Conservation (phyloP, 2,888 invertebrate species). For the Hedychridium roseum region DNA sequence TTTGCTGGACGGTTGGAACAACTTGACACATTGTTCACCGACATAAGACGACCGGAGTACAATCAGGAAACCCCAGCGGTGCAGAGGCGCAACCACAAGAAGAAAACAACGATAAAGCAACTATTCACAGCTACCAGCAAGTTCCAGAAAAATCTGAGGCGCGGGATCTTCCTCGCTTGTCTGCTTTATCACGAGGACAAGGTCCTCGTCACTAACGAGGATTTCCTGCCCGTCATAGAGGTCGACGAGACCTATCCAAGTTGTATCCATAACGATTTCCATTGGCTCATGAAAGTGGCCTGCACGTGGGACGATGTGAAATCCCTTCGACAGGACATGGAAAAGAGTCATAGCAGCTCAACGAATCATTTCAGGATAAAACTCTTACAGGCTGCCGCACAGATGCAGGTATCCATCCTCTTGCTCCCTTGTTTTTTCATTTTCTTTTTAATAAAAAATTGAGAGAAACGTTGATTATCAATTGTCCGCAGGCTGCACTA, state of each 20-base stretch:
- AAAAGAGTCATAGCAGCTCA: conserved; percentile 89
- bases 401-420: conserved; percentile 77
- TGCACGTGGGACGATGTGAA: conserved; percentile 98
- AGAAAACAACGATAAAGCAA: conserved; percentile 90
- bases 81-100: conserved; percentile 79
- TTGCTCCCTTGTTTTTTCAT: background rate
- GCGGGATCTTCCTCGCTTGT: conserved; percentile 93
- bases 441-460: conserved; percentile 8
- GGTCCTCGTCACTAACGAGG: conserved; percentile 95
- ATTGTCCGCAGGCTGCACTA: conserved; percentile 86
- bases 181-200: conserved; percentile 95
- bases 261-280: conserved; percentile 90
- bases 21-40: conserved; percentile 77
- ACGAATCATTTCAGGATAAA: conserved; percentile 89
- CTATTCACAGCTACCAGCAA: conserved; percentile 96
- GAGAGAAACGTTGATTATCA: conserved; percentile 8
- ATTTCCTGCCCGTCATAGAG: conserved; percentile 95
- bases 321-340: conserved; percentile 90
- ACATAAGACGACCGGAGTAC: conserved; percentile 74
- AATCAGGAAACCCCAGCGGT: conserved; percentile 72
- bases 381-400: conserved; percentile 88
- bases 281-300: conserved; percentile 98
- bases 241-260: conserved; percentile 95
- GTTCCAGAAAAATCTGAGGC: conserved; percentile 91
- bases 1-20: conserved; percentile 76